phyloP scores from a whole-genome alignment of 1,140 invertebrate genomes.

The Palaemon carinicauda region DNA sequence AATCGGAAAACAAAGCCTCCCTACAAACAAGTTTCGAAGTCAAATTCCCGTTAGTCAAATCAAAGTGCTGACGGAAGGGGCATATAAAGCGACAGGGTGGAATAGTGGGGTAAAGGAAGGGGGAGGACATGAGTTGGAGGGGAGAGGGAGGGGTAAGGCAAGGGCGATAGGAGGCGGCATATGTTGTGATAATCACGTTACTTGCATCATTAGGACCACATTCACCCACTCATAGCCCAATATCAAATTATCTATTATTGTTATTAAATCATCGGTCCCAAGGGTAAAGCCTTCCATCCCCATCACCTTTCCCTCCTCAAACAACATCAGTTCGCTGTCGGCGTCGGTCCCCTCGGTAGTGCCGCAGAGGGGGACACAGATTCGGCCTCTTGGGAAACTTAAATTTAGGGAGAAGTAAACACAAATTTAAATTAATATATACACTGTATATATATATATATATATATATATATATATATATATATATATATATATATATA shows the following conservation, averaged over 20 bases:
- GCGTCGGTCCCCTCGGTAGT: neutral
- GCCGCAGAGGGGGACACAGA: neutral
- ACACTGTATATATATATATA: neutral
- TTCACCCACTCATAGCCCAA: constrained; percentile 5
- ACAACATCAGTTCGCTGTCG: neutral
- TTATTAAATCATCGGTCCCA: constrained; percentile 31
- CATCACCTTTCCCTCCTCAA: neutral
- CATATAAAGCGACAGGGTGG: too few species aligned
- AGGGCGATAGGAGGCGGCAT: neutral
- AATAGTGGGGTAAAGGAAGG: neutral
- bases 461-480: constrained; percentile 4
- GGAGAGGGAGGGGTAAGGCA: neutral
- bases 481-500: neutral
- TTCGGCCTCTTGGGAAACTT: neutral
- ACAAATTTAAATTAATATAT: neutral
- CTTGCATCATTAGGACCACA: constrained; percentile 8
- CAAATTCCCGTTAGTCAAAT: too few species aligned
- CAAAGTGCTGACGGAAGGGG: too few species aligned
- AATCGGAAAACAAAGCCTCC: too few species aligned
- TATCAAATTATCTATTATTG: constrained; percentile 30
- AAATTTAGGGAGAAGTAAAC: neutral
- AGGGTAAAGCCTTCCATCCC: neutral
- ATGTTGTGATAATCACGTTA: constrained; percentile 20
- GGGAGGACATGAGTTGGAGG: too few species aligned
- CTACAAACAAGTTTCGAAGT: too few species aligned